Evolutionary conservation across 64 coral and sea anemone genomes (phyloP), one percentile per base, ranked within the genome.

Genomic region (Astreopora myriophthalma): DNA sequence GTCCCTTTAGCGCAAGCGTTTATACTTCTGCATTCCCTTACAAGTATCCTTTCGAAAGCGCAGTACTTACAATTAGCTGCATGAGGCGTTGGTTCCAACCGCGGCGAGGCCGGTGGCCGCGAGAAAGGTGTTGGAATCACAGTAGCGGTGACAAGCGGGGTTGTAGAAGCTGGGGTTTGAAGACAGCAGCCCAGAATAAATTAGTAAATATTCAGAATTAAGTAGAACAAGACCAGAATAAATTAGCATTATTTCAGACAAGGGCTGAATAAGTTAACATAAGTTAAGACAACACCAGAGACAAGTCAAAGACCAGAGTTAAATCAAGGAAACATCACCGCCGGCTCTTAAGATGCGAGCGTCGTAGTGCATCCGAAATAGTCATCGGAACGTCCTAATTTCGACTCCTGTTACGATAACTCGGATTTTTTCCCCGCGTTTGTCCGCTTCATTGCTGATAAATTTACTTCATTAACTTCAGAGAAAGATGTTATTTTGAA

Each of bases 161-260:
- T 62, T 19, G 57, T 34, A 66, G 63, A 68, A 89, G 73, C 74
- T 76, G 36, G 52, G 51, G 51, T 73, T 32, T 38, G 33, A 83
- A 83, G 55, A 83, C 52, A 83, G 33, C 61, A 64, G 33, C 57
- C 79, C 52, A 60, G 48, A 34, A 80, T 49, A 34, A 60, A 80
- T 80, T 80, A 80, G 48, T 60, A 80, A 12, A 79, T 32, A 12
- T 70, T 16, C 27, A 70, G 67, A 70, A 17, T 70, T 31, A 70
- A 70, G 31, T 33, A 70, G 67, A 5, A 70, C 2, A 33, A 60
- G 51, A 30, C 51, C 40, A 78, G 48, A 60, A 61, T 34, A 70
- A 31, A 70, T 29, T 14, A 33, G 32, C 2, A 31, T 29, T 31
- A 11, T 12, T 16, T 70, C 11, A 66, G 62, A 66, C 23, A 66